Evolutionary conservation across 92 coral and sea anemone genomes (phyloP).

Genomic region (Siderastrea siderea): DNA sequence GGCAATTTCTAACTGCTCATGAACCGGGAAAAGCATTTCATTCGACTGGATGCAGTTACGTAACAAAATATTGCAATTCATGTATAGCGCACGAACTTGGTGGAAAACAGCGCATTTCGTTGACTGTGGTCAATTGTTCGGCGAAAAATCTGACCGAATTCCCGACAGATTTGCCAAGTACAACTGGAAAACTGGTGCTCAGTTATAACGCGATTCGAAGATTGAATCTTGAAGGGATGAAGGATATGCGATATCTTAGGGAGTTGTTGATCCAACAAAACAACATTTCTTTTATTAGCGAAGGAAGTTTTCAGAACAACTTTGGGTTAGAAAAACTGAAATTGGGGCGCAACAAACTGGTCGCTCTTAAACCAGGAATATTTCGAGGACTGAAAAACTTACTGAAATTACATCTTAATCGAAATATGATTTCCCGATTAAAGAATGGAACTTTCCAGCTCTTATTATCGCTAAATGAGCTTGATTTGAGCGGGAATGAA

Average conservation of each 20-base stretch:
- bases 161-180: conserved; percentile 39
- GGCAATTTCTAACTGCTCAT: background rate
- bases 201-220: conserved; percentile 29
- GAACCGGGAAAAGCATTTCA: background rate
- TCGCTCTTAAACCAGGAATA: conserved; percentile 8
- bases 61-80: background rate
- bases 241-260: conserved; percentile 20
- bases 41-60: background rate
- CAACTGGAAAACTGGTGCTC: conserved; percentile 32
- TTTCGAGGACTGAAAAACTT: conserved; percentile 43
- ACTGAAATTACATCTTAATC: conserved; percentile 31
- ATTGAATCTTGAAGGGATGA: conserved; percentile 28
- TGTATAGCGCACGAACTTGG: background rate
- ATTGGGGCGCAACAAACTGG: conserved; percentile 24
- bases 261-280: conserved; percentile 23
- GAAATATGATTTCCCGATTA: conserved; percentile 41
- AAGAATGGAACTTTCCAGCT: conserved; percentile 27
- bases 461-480: conserved; percentile 6
- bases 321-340: conserved; percentile 15
- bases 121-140: conserved; percentile 7
- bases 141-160: conserved; percentile 20
- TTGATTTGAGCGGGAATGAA: conserved; percentile 54
- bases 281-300: conserved; percentile 11
- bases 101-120: background rate
- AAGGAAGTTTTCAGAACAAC: conserved; percentile 25